Percentiles rank a stretch among this genome's conserved stretches.
Conservation (phyloP, 1,140 invertebrate genomes). For the Tetramorium parvispinum region DNA sequence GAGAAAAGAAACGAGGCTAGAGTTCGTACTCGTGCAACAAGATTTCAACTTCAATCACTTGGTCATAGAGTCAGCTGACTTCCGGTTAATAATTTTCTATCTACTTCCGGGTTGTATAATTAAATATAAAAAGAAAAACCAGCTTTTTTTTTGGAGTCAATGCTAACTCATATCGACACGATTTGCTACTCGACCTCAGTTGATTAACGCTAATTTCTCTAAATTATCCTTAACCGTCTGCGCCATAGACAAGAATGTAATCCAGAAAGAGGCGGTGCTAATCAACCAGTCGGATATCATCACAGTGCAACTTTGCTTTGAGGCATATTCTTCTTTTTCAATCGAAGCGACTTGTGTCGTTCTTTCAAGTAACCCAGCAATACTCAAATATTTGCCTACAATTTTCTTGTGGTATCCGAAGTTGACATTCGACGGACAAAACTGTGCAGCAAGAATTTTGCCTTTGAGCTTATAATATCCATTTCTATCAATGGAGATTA, state of each 20-base stretch:
- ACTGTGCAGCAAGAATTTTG: too few relatives aligned
- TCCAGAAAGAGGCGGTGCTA: neutral
- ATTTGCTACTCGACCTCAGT: neutral
- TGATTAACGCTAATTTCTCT: conserved; percentile 20
- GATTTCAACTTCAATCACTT: neutral
- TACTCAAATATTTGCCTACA: too few relatives aligned
- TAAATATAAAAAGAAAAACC: neutral
- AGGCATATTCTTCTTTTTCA: too few relatives aligned
- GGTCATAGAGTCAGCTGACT: neutral
- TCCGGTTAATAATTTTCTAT: neutral
- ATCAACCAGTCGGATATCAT: neutral
- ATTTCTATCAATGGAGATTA: too few relatives aligned
- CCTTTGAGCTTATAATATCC: too few relatives aligned
- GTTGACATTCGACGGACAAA: too few relatives aligned
- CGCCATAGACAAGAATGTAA: neutral
- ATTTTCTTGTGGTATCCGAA: too few relatives aligned
- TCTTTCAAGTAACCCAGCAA: too few relatives aligned
- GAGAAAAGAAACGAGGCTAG: neutral
- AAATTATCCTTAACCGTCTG: conserved; percentile 27
- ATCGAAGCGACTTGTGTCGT: too few relatives aligned
- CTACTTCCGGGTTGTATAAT: neutral
- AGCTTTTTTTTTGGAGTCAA: neutral
- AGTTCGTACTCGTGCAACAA: neutral
- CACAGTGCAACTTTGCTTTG: too few relatives aligned
- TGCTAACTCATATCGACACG: neutral